These are phyloP conservation scores for Aphrophora alni DNA, from an alignment of 2,888 invertebrate genomes.

Conservation along the genomic window DNA sequence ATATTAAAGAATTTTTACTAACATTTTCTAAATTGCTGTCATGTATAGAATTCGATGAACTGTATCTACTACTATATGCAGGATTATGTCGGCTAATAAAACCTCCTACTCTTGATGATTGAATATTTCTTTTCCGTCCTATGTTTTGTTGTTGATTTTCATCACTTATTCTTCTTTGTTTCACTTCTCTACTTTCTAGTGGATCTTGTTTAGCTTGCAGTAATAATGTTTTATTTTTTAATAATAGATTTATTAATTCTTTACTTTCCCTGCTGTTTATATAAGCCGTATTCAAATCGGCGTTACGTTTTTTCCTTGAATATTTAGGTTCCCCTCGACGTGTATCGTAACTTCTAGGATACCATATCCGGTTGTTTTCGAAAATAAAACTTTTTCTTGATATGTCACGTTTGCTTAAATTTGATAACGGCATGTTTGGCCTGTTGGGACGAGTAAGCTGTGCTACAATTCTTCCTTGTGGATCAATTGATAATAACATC, in stretches of 20 bases:
- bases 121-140: slow-evolving; percentile 8
- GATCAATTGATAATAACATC: not conserved
- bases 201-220: slow-evolving; percentile 11
- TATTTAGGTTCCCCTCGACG: slow-evolving; percentile 10
- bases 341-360: not conserved
- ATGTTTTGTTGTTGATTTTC: not conserved
- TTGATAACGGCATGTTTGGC: not conserved
- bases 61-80: slow-evolving; percentile 31
- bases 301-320: slow-evolving; percentile 26
- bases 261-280: slow-evolving; percentile 33
- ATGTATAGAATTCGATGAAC: slow-evolving; percentile 23
- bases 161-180: slow-evolving; percentile 5
- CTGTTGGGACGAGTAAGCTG: not conserved
- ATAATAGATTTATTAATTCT: slow-evolving; percentile 19
- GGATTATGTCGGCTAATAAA: slow-evolving; percentile 12
- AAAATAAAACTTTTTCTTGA: not conserved
- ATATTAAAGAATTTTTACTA: not conserved
- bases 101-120: slow-evolving; percentile 7
- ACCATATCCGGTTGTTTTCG: not conserved
- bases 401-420: not conserved
- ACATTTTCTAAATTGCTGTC: not conserved
- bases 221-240: slow-evolving; percentile 20
- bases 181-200: not conserved
- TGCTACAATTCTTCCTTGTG: not conserved
- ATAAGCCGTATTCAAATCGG: slow-evolving; percentile 33